Conservation (phyloP, 2,797 vertebrate species). For the Falco columbarius region DNA sequence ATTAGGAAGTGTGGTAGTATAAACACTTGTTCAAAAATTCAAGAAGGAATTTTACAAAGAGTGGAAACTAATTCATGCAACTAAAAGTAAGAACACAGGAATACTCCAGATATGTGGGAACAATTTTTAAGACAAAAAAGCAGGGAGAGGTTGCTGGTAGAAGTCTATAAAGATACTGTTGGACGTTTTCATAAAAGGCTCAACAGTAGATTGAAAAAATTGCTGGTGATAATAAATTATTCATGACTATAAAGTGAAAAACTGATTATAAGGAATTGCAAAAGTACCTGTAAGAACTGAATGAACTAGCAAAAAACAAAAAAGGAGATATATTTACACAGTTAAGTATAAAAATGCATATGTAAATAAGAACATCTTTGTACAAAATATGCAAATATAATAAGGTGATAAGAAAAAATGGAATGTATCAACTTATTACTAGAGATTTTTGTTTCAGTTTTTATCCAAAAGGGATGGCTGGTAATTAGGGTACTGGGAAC, state of each 20-base stretch:
- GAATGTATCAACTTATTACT: neutral
- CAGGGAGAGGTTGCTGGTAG: neutral
- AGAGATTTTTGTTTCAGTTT: neutral
- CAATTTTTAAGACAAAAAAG: neutral
- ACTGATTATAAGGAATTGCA: neutral
- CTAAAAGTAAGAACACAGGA: neutral
- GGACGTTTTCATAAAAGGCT: neutral
- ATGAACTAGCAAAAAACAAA: neutral
- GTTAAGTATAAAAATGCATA: neutral
- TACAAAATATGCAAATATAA: neutral
- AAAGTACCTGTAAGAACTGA: neutral
- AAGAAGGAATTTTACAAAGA: neutral
- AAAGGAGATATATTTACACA: neutral
- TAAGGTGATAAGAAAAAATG: neutral
- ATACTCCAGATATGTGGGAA: neutral
- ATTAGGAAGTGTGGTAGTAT: rapidly evolving
- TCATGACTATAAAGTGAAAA: neutral
- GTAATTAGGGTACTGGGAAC: too few relatives aligned
- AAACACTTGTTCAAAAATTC: neutral
- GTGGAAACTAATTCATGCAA: neutral
- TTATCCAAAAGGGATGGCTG: neutral
- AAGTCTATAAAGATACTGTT: neutral
- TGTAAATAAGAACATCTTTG: neutral
- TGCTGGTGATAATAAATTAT: neutral
- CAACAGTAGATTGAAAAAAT: neutral